These are phyloP conservation scores for Apteryx mantelli DNA, from an alignment of 2,113 vertebrate species.

Conservation along the genomic window DNA sequence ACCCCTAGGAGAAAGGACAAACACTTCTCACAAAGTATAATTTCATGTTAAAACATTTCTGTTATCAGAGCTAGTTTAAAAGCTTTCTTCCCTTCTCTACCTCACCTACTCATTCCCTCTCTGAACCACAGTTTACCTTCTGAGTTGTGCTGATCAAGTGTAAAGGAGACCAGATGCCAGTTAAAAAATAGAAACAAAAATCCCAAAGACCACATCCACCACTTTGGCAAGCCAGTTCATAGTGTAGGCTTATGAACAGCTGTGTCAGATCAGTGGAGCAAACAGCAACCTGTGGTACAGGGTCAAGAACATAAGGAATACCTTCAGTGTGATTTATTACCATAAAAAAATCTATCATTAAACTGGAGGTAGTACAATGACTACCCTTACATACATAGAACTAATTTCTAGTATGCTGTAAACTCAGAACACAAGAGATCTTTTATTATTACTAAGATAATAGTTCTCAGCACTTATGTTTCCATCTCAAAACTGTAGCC, in stretches of 20 bases:
- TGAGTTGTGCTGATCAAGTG: neutral
- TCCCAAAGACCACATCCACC: neutral
- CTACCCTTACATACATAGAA: neutral
- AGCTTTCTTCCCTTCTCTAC: neutral
- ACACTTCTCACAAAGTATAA: neutral
- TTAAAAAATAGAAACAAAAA: neutral
- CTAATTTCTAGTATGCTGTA: neutral
- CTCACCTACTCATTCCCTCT: neutral
- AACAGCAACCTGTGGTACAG: neutral
- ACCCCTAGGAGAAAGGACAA: neutral
- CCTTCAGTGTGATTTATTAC: neutral
- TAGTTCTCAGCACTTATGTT: neutral
- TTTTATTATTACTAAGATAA: neutral
- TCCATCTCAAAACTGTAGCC: neutral
- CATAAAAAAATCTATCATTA: neutral
- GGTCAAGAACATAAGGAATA: neutral
- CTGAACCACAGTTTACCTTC: neutral
- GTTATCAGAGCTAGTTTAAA: neutral
- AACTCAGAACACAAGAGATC: neutral
- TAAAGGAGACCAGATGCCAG: neutral
- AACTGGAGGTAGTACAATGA: neutral
- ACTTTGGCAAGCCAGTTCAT: neutral
- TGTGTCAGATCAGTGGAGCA: neutral
- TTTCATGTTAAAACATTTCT: neutral
- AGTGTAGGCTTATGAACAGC: neutral